Evolutionary conservation across 2,113 vertebrate species (phyloP), one percentile per base, ranked within the genome.

Genomic region (Emberiza fucata): DNA sequence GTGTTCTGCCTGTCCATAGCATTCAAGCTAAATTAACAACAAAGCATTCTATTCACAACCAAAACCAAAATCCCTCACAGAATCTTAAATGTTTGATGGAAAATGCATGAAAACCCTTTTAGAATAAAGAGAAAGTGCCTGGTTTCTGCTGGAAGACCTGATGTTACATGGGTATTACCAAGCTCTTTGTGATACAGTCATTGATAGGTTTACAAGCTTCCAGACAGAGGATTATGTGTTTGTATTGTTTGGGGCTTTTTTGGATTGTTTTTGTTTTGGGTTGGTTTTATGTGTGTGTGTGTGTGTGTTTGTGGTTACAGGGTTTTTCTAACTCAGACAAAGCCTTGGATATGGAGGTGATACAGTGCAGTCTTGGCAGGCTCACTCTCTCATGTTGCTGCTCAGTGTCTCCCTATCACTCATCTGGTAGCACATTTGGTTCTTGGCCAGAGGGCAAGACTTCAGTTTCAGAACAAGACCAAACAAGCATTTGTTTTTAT

Each of bases 381-480:
- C 56, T 81, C 50, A 14, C 11, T 59, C 28, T 71, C 87, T 70
- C 16, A 0, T 73, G 75, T 70, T 92, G 54, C 70, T 96, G 33
- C 47, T 95, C 84, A 59, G 45, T 73, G 78, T 88, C 79, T 76
- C 73, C 42, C 1, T 97, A 95, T 95, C 88, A 64, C 63, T 95
- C 93, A 85, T 94, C 84, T 91, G 57, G 89, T 90, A 92, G 95
- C 81, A 96, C 95, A 94, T 79, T 92, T 94, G 93, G 89, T 97
- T 82, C 95, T 85, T 66, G 90, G 89, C 94, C 89, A 95, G 78
- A 95, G 91, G 88, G 59, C 84, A 76, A 66, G 85, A 85, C 87
- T 94, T 85, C 37, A 77, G 75, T 63, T 90, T 85, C 91, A 90
- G 84, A 90, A n/a, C 53, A 93, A 92, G 93, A 96, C 95, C 87